Evolutionary conservation across 1,140 invertebrate genomes (phyloP).

Genomic region (Helicorthomorpha holstii): DNA sequence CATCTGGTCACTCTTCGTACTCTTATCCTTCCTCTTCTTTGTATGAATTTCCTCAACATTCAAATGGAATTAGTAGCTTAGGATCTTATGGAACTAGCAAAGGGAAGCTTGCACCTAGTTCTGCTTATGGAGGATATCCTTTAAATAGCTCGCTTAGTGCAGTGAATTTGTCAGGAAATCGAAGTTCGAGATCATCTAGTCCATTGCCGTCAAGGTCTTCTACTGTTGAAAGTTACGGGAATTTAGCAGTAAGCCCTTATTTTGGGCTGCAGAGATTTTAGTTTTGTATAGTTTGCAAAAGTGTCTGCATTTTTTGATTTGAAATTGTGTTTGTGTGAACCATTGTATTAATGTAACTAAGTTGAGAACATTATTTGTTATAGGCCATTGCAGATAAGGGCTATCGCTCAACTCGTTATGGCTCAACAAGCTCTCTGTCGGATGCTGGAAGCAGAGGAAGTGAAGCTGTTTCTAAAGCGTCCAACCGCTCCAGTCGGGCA

Average conservation of each 20-base stretch:
- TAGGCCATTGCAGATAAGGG: not conserved
- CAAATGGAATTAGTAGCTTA: not conserved
- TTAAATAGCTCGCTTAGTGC: not conserved
- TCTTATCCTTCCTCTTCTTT: not conserved
- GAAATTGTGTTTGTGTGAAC: no score
- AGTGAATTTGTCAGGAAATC: not conserved
- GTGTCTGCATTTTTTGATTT: no score
- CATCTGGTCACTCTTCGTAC: not conserved
- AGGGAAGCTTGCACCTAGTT: not conserved
- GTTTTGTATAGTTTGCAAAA: no score
- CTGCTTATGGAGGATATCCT: not conserved
- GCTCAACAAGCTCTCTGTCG: not conserved
- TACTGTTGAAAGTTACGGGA: not conserved
- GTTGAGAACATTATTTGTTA: not conserved
- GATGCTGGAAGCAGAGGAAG: not conserved
- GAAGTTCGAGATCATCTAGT: conserved; percentile 1
- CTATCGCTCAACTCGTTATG: not conserved
- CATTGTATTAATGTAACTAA: not conserved
- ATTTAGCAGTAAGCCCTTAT: not conserved
- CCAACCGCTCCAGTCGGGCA: not conserved
- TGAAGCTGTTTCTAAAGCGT: not conserved
- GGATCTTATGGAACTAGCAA: not conserved
- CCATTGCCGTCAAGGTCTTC: not conserved
- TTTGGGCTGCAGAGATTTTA: not conserved
- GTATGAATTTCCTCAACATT: not conserved